These are phyloP conservation scores for Lordiphosa stackelbergi DNA, from an alignment of 1,140 invertebrate genomes.

Conservation along the genomic window DNA sequence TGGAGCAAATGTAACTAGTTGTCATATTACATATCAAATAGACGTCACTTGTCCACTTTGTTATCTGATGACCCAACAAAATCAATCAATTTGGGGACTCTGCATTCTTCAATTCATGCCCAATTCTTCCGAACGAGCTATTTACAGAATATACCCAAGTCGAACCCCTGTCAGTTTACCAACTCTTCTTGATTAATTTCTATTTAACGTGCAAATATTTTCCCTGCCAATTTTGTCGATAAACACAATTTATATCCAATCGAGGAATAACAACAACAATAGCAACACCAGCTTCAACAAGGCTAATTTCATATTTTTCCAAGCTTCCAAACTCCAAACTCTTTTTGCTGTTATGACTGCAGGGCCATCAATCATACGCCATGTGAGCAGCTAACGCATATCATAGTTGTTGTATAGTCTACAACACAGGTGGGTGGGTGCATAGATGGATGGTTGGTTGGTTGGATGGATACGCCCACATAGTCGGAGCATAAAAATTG, in stretches of 20 bases:
- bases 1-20: too few species aligned
- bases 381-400: conserved; percentile 59
- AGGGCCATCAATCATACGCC: conserved; percentile 72
- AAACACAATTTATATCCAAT: conserved; percentile 54
- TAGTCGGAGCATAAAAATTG: conserved; percentile 36
- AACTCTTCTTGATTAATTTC: conserved; percentile 47
- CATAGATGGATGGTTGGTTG: not conserved
- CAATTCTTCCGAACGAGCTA: too few species aligned
- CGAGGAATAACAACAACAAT: conserved; percentile 13
- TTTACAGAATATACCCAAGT: not conserved
- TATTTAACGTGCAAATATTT: conserved; percentile 69
- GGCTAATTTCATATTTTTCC: conserved; percentile 57
- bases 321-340: conserved; percentile 2
- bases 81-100: too few species aligned
- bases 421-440: too few species aligned
- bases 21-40: too few species aligned
- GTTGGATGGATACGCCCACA: conserved; percentile 42
- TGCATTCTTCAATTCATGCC: too few species aligned
- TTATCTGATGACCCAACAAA: too few species aligned
- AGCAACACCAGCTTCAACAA: conserved; percentile 16
- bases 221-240: conserved; percentile 56
- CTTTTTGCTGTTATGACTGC: conserved; percentile 35
- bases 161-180: conserved; percentile 3
- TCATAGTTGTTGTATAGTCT: conserved; percentile 19
- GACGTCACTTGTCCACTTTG: too few species aligned